Evolutionary conservation across 2,797 vertebrate species (phyloP), one percentile per base, ranked within the genome.

Genomic region (Orientallactaga sibirica): DNA sequence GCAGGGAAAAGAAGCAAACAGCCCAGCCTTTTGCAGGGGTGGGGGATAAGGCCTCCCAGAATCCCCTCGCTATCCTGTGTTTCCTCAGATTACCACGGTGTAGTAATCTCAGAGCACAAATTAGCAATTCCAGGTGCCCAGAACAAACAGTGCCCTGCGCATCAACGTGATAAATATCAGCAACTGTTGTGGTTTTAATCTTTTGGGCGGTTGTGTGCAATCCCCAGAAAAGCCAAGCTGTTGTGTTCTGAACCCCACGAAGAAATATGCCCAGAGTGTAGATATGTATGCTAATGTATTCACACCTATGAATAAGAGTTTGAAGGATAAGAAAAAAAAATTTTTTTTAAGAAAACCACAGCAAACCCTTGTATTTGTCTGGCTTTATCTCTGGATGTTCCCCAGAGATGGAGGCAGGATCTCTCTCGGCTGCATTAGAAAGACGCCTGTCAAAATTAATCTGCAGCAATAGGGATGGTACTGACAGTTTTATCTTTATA

Each of bases 401-500:
- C 76, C 82, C 8, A 4, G 90, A 64, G 94, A 70, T 0, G 0
- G 2, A 18, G n/a, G 78, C 27, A 2, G 6, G n/a, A 4, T 2
- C 48, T 61, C 58, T 68, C 52, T 74, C 81, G 81, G 76, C 80
- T 68, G 58, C 79, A n/a, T 18, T 81, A 61, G 93, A 75, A 95
- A 97, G 71, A 95, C 25, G 58, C 43, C 86, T 91, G 92, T 81
- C 95, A 96, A 92, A 93, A 80, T 95, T 95, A 93, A 98, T 98
- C 95, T 94, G 68, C 27, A 18, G 15, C 41, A 89, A 95, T 94
- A 96, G 96, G 94, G 94, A 79, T 58, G 80, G 83, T 64, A 92
- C 77, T 94, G 96, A 97, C 91, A 97, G 96, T 81, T 97, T 97
- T 19, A 93, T 97, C 94, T 97, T 92, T 96, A 70, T 83, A 97